A percentile compares a stretch with the other conserved stretches of the same genome.
Evolutionary conservation across 2,113 vertebrate genomes (phyloP).

Genomic region (Hippocampus barbouri): DNA sequence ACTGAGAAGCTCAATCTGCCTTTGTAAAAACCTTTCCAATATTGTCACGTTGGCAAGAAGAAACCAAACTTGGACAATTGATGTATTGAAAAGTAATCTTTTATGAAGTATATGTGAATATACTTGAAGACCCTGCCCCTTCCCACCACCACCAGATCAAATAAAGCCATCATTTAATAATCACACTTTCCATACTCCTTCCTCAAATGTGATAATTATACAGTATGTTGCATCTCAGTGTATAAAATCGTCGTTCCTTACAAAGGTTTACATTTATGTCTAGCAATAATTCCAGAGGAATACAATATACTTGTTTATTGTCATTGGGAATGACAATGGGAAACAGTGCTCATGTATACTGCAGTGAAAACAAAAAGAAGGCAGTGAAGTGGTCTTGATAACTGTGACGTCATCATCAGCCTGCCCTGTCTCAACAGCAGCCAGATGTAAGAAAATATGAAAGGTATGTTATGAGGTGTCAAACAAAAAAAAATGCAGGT

Average conservation of each 20-base stretch:
- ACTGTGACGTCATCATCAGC: conserved; percentile 31
- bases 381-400: conserved; percentile 64
- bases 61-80: conserved; percentile 33
- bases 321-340: conserved; percentile 78
- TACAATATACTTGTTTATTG: conserved; percentile 78
- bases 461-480: conserved; percentile 23
- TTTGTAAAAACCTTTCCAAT: neutral
- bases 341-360: conserved; percentile 70
- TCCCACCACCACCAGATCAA: conserved; percentile 40
- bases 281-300: conserved; percentile 82
- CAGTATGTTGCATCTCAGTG: conserved; percentile 69
- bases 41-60: neutral
- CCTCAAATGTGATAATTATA: conserved; percentile 69
- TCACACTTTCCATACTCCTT: conserved; percentile 40
- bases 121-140: conserved; percentile 58
- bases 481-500: conserved; percentile 28
- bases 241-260: conserved; percentile 81
- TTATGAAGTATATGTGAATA: conserved; percentile 68
- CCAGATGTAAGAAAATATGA: conserved; percentile 44
- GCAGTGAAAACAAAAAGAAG: conserved; percentile 70
- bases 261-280: conserved; percentile 80
- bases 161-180: conserved; percentile 62
- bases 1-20: neutral
- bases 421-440: conserved; percentile 25
- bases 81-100: conserved; percentile 57